Percentiles rank a stretch among this genome's conserved stretches.
These are phyloP conservation scores for Palythoa caribaeorum DNA, from an alignment of 92 coral and sea anemone species.

Conservation along the genomic window DNA sequence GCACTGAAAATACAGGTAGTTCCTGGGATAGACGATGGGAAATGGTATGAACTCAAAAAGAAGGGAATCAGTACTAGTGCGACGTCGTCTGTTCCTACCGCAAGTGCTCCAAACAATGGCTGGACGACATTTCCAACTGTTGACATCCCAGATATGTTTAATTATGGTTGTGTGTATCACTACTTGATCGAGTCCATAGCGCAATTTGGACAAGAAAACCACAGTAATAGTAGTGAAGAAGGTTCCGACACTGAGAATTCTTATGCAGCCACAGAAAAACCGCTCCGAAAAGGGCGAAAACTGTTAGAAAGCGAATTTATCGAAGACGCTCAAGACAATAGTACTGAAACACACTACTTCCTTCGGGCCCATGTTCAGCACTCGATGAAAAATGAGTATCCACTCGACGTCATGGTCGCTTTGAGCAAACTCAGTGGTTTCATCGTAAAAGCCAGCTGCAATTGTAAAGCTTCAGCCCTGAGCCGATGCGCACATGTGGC, in stretches of 20 bases:
- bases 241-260: not conserved
- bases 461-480: slow-evolving; percentile 35
- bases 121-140: slow-evolving; percentile 42
- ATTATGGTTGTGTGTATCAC: slow-evolving; percentile 48
- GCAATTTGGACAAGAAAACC: not conserved
- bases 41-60: slow-evolving; percentile 53
- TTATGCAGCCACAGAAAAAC: slow-evolving; percentile 35
- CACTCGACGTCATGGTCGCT: slow-evolving; percentile 37
- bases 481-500: slow-evolving; percentile 51
- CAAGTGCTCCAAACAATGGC: slow-evolving; percentile 23
- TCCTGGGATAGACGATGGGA: slow-evolving; percentile 50
- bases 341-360: slow-evolving; percentile 35
- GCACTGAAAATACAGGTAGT: slow-evolving; percentile 40
- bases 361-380: slow-evolving; percentile 50
- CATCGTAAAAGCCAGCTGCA: slow-evolving; percentile 46
- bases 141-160: slow-evolving; percentile 52
- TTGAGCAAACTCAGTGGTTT: slow-evolving; percentile 47
- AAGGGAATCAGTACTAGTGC: slow-evolving; percentile 32
- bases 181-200: slow-evolving; percentile 25
- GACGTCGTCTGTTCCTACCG: slow-evolving; percentile 14
- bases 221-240: not conserved
- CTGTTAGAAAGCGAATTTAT: slow-evolving; percentile 29
- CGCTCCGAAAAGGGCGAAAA: slow-evolving; percentile 15
- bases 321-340: slow-evolving; percentile 48
- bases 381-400: slow-evolving; percentile 46